Percentiles rank a stretch among this genome's conserved stretches.
These are phyloP conservation scores for Limnephilus auricula DNA, from an alignment of 2,888 invertebrate species.

Conservation along the genomic window DNA sequence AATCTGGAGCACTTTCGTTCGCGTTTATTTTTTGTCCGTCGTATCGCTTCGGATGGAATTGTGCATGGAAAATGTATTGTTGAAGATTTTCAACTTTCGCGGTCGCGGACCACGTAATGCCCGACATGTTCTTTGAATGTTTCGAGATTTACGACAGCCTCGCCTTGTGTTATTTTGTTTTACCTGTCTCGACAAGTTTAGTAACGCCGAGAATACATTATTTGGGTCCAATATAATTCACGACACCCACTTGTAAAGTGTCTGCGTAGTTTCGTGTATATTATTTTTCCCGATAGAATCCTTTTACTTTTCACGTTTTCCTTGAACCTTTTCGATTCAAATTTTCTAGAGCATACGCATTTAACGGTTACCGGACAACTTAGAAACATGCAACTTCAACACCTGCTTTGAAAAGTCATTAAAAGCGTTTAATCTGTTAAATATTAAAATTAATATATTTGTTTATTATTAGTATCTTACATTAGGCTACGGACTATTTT, in stretches of 20 bases:
- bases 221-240: background rate
- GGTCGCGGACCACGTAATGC: background rate
- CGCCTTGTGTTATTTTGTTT: background rate
- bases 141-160: background rate
- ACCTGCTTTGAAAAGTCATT: too few relatives aligned
- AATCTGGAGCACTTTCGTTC: background rate
- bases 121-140: background rate
- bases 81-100: background rate
- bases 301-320: background rate
- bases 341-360: too few relatives aligned
- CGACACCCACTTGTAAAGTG: background rate
- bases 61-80: background rate
- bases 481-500: too few relatives aligned
- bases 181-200: background rate
- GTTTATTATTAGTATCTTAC: too few relatives aligned
- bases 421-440: too few relatives aligned
- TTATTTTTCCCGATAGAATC: background rate
- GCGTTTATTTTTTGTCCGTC: background rate
- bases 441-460: too few relatives aligned
- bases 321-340: too few relatives aligned
- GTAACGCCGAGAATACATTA: background rate
- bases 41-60: background rate
- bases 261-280: background rate
- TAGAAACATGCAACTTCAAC: too few relatives aligned
- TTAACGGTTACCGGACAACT: too few relatives aligned